Evolutionary conservation across 2,888 invertebrate genomes (phyloP).

Genomic region (Drosophila colorata): DNA sequence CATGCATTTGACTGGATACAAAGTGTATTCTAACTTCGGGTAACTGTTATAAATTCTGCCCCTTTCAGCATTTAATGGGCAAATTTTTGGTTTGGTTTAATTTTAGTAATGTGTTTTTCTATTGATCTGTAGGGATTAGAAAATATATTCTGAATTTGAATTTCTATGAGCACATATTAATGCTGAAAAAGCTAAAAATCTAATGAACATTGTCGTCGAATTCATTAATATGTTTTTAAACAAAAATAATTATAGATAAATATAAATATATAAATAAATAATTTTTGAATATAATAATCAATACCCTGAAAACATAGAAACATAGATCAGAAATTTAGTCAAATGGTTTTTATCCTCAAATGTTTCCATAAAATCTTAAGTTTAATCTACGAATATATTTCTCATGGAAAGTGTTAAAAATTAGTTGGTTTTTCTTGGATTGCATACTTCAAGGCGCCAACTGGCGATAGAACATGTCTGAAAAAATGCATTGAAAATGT

Average conservation of each 20-base stretch:
- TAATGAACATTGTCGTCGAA: no score
- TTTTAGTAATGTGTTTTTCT: slow-evolving; percentile 42
- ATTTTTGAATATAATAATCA: no score
- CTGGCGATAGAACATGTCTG: slow-evolving; percentile 40
- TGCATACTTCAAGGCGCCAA: slow-evolving; percentile 43
- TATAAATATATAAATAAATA: no score
- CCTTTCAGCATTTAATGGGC: slow-evolving; percentile 5
- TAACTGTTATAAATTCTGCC: no score
- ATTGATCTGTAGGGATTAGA: slow-evolving; percentile 10
- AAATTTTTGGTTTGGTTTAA: slow-evolving; percentile 28
- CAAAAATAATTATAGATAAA: no score
- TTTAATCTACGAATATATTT: background rate
- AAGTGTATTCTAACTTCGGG: slow-evolving; percentile 6
- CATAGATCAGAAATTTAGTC: no score
- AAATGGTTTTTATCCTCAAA: no score
- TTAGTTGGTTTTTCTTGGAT: slow-evolving; percentile 19
- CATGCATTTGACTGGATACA: background rate
- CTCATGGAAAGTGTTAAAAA: slow-evolving; percentile 11
- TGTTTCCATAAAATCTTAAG: background rate
- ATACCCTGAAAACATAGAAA: no score
- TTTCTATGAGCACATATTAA: no score
- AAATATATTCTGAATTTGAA: background rate
- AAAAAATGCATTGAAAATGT: slow-evolving; percentile 37
- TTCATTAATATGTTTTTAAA: no score
- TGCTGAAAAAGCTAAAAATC: no score